Base-by-base conservation (phyloP, 2,888 invertebrate genomes). In the Ochropleura leucogaster region DNA sequence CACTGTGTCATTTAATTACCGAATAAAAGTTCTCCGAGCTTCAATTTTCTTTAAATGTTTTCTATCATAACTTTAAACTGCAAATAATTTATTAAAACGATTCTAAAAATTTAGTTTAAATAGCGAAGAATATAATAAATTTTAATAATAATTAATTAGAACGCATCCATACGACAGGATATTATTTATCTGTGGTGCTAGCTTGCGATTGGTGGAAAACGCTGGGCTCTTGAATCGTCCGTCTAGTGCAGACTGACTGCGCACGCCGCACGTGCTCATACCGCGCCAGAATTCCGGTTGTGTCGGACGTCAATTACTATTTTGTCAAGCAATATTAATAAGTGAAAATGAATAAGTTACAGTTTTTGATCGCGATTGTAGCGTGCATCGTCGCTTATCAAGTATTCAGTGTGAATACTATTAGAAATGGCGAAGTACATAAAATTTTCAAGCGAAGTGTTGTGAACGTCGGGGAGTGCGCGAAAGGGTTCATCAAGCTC, bases 131-230 rank as follows among this genome's bases (percentile, higher is more conserved):
- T 47, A 64, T 16, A 20, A 47, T 64, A 46, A 42, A 51, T 51
- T 7, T n/a, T 30, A 30, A 30, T 30, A 30, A 16, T 42, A 46
- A 46, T 64, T 0, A 46, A 64, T 20, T 46, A 14, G 63, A 46
- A 64, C n/a, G 51, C 40, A 51, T 40, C 16, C 6, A 5, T 3
- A 12, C 16, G 3, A 51, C 16, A 3, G 1, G 16, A 20, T 64
- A 20, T 64, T 18, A 53, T 53, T 4, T 53, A 9, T 14, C 9
- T 42, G 16, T 20, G 0, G n/a, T 53, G 59, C 16, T 59, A 16
- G 46, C n/a, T 40, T 55, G 9, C 46, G 30, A 71, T 71, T 71
- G 71, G 71, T 71, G 7, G 30, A 46, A 8, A 8, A 40, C 40
- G 59, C 6, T 7, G 7, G 6, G 0, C 51, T 53, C 4, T 53